Evolutionary conservation across 2,888 invertebrate species (phyloP), one percentile per base, ranked within the genome.

Genomic region (Lepetodrilus schrolli): DNA sequence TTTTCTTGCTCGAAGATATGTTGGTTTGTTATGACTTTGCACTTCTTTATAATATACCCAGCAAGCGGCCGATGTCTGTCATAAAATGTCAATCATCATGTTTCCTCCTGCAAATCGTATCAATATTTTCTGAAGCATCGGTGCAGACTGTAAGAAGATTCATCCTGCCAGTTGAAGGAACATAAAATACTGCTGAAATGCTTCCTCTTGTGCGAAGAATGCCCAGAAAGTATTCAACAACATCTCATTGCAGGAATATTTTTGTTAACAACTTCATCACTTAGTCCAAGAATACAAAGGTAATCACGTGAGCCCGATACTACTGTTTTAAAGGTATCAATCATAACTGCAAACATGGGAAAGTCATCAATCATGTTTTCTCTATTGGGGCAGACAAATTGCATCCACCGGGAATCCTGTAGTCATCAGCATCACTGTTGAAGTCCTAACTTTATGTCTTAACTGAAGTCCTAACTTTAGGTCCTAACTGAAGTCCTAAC

Each of bases 11-110:
- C 17, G 58, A 17, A 58, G 34, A 58, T 58, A 26, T 58, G 13
- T 34, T 5, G 34, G 30, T 30, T 58, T 58, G 58, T 58, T 58
- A 58, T 58, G 58, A 30, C 58, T 58, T 58, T 58, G 58, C 58
- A 58, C 58, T 34, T 17, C 34, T 30, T 7, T 58, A 34, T 30
- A 58, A 34, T 30, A 30, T 17, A 34, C 17, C 58, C 30, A 30
- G 58, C 58, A 58, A 30, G n/a, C n/a, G n/a, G n/a, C n/a, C n/a
- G n/a, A 58, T 30, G 58, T 30, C 26, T 8, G 17, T 58, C 26
- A 58, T 58, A 58, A 58, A 58, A 30, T 30, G 43, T 4, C 43
- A 2, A 43, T 43, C 43, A 43, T 13, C 17, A 43, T 43, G 13
- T 43, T 43, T 43, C n/a, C 43, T 43, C 10, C 34, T 7, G 34